Evolutionary conservation across 2,888 invertebrate genomes (phyloP).

Genomic region (Augochlorella aurata): DNA sequence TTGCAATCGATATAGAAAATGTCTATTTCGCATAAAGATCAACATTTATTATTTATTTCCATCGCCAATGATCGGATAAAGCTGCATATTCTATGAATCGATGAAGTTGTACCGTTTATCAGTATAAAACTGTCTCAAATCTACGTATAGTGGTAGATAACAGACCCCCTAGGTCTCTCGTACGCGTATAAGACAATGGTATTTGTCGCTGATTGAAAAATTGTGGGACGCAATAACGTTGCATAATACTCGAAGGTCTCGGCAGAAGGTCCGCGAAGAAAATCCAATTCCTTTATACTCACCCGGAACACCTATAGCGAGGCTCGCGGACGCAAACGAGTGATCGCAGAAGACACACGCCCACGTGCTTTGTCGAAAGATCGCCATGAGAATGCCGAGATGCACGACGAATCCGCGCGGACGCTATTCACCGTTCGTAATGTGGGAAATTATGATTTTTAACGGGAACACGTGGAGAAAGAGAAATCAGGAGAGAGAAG

Average conservation of each 20-base stretch:
- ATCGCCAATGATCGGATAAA: too few relatives aligned
- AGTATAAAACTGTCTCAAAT: too few relatives aligned
- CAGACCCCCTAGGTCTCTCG: too few relatives aligned
- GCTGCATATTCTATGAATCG: too few relatives aligned
- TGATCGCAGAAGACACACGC: constrained; percentile 29
- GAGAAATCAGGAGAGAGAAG: too few relatives aligned
- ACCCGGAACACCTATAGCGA: neutral
- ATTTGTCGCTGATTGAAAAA: neutral
- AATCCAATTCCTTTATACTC: constrained; percentile 15
- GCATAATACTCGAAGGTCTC: neutral
- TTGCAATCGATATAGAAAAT: too few relatives aligned
- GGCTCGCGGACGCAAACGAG: constrained; percentile 7
- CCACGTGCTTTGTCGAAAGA: constrained; percentile 31
- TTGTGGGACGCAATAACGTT: neutral
- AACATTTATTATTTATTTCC: too few relatives aligned
- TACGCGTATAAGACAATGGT: too few relatives aligned
- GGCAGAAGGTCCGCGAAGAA: neutral
- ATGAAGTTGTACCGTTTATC: too few relatives aligned
- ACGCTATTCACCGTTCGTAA: constrained; percentile 37
- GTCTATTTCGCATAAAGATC: too few relatives aligned
- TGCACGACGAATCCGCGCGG: constrained; percentile 21
- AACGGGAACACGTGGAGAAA: constrained; percentile 12
- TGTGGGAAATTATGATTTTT: constrained; percentile 62
- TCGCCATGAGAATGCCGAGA: constrained; percentile 50
- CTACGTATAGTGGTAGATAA: too few relatives aligned